Evolutionary conservation across 2,797 vertebrate species (phyloP).

Genomic region (Arctocebus calabarensis): DNA sequence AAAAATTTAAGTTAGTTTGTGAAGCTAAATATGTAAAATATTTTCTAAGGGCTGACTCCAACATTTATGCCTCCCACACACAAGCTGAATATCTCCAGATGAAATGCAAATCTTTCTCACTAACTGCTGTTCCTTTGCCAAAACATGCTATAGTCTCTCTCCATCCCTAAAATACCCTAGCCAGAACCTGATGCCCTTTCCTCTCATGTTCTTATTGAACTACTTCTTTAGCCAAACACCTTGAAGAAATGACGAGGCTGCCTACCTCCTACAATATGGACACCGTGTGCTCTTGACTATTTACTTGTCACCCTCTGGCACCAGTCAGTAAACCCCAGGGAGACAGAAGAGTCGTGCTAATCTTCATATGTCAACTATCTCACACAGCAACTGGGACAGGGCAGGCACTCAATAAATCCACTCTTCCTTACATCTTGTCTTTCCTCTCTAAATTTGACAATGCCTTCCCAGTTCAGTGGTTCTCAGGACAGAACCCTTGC

Average conservation of each 20-base stretch:
- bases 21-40: slow-evolving; percentile 57
- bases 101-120: neutral
- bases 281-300: neutral
- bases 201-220: neutral
- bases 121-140: neutral
- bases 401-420: neutral
- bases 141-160: neutral
- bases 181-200: neutral
- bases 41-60: slow-evolving; percentile 31
- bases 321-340: neutral
- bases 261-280: neutral
- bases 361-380: neutral
- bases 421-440: neutral
- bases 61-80: neutral
- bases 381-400: neutral
- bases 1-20: neutral
- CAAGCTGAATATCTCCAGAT: neutral
- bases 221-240: slow-evolving; percentile 1
- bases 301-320: neutral
- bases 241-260: neutral
- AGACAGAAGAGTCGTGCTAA: neutral
- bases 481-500: neutral
- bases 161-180: neutral
- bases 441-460: neutral
- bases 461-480: neutral